Conservation (phyloP, 2,797 vertebrate genomes). For the Cryptoprocta ferox region DNA sequence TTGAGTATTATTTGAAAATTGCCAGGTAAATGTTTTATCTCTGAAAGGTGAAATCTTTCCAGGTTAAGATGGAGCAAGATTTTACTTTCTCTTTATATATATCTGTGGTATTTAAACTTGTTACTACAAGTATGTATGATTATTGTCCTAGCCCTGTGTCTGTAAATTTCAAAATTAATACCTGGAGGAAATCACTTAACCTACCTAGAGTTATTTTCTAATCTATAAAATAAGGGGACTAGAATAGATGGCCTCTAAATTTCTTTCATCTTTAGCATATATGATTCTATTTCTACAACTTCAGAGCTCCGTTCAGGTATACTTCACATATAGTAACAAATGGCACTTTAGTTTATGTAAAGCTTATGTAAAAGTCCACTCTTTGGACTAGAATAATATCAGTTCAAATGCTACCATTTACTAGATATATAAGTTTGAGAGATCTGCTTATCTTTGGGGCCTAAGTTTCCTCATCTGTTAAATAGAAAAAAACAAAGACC, state of each 20-base stretch:
- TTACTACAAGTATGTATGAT: not conserved
- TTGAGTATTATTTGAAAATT: not conserved
- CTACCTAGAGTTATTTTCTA: not conserved
- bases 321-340: not conserved
- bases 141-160: not conserved
- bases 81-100: not conserved
- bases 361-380: not conserved
- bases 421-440: not conserved
- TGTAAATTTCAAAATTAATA: constrained; percentile 27
- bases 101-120: not conserved
- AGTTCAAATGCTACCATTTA: not conserved
- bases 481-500: not conserved
- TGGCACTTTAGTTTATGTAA: not conserved
- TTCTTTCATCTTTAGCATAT: not conserved
- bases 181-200: not conserved
- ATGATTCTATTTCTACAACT: not conserved
- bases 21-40: not conserved
- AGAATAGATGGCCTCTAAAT: not conserved
- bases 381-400: not conserved
- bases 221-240: not conserved
- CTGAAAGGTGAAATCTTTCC: not conserved
- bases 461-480: not conserved
- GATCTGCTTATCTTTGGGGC: not conserved
- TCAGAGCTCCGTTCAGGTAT: not conserved
- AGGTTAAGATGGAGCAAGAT: not conserved